phyloP scores from a whole-genome alignment of 1,140 invertebrate species.

The Penaeus japonicus region DNA sequence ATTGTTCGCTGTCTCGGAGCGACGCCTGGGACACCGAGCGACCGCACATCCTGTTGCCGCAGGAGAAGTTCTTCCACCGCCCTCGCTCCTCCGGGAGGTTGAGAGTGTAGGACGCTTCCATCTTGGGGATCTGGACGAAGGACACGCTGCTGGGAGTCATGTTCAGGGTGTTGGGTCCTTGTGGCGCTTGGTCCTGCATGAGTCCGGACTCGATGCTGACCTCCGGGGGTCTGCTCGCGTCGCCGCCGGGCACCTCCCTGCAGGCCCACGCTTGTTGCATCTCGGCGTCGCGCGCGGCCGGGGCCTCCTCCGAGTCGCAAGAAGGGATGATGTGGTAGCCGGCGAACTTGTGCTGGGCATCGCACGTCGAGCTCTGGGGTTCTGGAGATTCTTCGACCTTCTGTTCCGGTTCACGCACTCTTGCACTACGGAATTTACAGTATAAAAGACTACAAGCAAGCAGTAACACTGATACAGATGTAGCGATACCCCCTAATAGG shows the following conservation, averaged over 20 bases:
- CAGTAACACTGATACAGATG: conserved; percentile 17
- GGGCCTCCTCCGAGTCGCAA: conserved; percentile 57
- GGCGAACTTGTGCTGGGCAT: conserved; percentile 66
- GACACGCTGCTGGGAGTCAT: conserved; percentile 13
- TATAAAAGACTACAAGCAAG: conserved; percentile 12
- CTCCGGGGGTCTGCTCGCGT: not conserved
- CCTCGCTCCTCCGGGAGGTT: conserved; percentile 8
- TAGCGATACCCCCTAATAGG: conserved; percentile 1
- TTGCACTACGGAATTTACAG: conserved; percentile 13
- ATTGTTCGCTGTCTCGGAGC: not conserved
- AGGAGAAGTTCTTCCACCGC: conserved; percentile 6
- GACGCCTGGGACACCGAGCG: no score
- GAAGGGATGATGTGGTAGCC: conserved; percentile 76
- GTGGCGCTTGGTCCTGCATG: not conserved
- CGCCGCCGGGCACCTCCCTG: not conserved
- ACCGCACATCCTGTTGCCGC: no score
- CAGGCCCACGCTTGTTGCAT: conserved; percentile 58
- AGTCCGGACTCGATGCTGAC: not conserved
- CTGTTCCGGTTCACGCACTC: not conserved
- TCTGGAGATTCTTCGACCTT: conserved; percentile 15
- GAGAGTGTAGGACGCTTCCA: not conserved
- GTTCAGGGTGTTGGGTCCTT: not conserved
- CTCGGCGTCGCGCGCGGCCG: conserved; percentile 65
- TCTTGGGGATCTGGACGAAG: not conserved
- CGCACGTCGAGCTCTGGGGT: conserved; percentile 28